Evolutionary conservation across 2,888 invertebrate genomes (phyloP), one percentile per base, ranked within the genome.

Genomic region (Pollenia labialis): DNA sequence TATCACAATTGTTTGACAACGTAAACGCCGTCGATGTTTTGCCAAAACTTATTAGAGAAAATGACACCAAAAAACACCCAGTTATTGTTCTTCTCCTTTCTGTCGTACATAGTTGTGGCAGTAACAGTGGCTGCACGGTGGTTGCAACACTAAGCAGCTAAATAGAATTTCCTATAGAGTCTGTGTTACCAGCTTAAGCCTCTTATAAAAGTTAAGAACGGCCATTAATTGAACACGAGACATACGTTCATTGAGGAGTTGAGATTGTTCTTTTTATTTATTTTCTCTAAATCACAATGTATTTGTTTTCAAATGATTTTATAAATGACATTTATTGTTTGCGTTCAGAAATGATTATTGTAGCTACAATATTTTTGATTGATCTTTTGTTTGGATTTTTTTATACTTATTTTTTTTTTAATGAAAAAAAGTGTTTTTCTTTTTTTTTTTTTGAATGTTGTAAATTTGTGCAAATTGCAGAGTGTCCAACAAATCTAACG

Each of bases 171-270:
- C 23, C 52, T 71, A 48, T 32, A 50, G 62, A 71, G 52, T 46
- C 60, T 71, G 52, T 72, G 76, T 54, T 62, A 77, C 77, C 77
- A 76, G 84, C 68, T 87, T 87, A 87, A 87, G 87, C 87, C 81
- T 87, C 87, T 87, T 87, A 87, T 87, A 76, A 86, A 77, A 83
- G 74, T 80, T 81, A 83, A 80, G 80, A 83, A 84, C 69, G 74
- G 74, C 77, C 87, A 77, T 87, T 87, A 87, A 87, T 87, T 84
- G 87, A 81, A 81, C 87, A 87, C 87, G 87, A 87, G 87, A 64
- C 87, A 81, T 72, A 77, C 66, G 74, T 16, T 52, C 44, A 52
- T 75, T 81, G 46, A 32, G 32, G 0, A 18, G 60, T 52, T 58
- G 12, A 48, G 76, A 76, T 82, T 74, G 62, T 66, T 23, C 18